These are phyloP conservation scores for Chauna torquata DNA, from an alignment of 2,113 vertebrate genomes.

Conservation along the genomic window DNA sequence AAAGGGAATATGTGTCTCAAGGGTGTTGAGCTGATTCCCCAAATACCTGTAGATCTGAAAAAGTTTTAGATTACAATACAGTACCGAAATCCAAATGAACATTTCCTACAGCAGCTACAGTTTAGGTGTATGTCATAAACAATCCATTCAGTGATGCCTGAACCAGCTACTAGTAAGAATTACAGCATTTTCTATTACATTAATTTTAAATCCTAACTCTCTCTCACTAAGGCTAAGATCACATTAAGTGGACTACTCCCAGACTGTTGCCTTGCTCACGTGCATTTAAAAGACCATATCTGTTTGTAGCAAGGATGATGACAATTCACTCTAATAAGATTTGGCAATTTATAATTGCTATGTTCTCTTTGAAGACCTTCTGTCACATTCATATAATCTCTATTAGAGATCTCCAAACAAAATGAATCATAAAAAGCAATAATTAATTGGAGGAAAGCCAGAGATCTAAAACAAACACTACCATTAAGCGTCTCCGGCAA, in stretches of 20 bases:
- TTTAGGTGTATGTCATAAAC: not conserved
- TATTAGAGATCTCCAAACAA: constrained; percentile 52
- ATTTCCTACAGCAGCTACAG: not conserved
- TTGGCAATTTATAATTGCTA: constrained; percentile 52
- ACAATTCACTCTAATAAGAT: constrained; percentile 6
- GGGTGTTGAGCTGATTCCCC: not conserved
- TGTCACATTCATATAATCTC: constrained; percentile 33
- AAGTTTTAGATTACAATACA: not conserved
- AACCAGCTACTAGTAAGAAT: not conserved
- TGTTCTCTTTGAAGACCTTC: constrained; percentile 46
- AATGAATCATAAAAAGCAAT: constrained; percentile 51
- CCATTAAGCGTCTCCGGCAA: not conserved
- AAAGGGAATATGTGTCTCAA: not conserved
- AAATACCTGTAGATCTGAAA: not conserved
- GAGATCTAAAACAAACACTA: constrained; percentile 37
- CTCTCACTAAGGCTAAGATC: constrained; percentile 9
- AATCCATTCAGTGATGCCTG: not conserved
- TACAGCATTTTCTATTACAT: not conserved
- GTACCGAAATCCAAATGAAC: not conserved
- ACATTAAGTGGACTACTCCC: not conserved
- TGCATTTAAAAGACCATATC: not conserved
- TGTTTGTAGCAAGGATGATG: constrained; percentile 16
- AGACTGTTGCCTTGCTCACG: not conserved
- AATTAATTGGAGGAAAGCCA: constrained; percentile 63
- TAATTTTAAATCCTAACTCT: not conserved